Evolutionary conservation across 2,113 vertebrate genomes (phyloP), one percentile per base, ranked within the genome.

Genomic region (Tetrao urogallus): DNA sequence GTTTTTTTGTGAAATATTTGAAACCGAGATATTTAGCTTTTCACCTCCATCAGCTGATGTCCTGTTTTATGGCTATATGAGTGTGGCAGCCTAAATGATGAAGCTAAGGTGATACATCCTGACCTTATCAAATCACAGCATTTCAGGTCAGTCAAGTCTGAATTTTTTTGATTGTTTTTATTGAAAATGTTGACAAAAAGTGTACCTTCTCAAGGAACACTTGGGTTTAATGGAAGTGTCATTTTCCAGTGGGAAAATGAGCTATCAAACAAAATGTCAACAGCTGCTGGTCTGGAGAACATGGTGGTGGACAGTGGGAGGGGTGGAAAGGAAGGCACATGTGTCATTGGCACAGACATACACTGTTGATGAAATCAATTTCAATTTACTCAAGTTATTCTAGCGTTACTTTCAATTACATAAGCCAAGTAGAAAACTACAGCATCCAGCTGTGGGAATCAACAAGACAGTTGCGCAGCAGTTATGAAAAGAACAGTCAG

Each of bases 401-500:
- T 72, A 95, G 88, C 80, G n/a, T 95, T 73, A 45, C 76, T 93
- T 91, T 84, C 85, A 90, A 66, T 95, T 92, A 58, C 74, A 16
- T 76, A 82, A 73, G 94, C 91, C 89, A 91, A 87, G 86, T 84
- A 95, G 92, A 93, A 93, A 94, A 78, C 92, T 88, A 42, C 88
- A 75, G 94, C 88, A 93, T 95, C 96, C 95, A 95, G 96, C 96
- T 96, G 95, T 94, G 92, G 82, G 95, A 95, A 95, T 95, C 93
- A 95, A 84, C 90, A 73, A 95, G 88, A 94, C 91, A 95, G 93
- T 94, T 86, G 92, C 72, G 0, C 58, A 84, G 93, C 86, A 83
- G 93, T 94, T 2, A 2, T 88, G 91, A 94, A 88, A 96, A 88
- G 90, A 95, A 90, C 88, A 95, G 65, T 78, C 70, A 82, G 90